Percentiles rank a stretch among this genome's conserved stretches.
Conservation (phyloP, 2,113 vertebrate species). For the Ochotona curzoniae region DNA sequence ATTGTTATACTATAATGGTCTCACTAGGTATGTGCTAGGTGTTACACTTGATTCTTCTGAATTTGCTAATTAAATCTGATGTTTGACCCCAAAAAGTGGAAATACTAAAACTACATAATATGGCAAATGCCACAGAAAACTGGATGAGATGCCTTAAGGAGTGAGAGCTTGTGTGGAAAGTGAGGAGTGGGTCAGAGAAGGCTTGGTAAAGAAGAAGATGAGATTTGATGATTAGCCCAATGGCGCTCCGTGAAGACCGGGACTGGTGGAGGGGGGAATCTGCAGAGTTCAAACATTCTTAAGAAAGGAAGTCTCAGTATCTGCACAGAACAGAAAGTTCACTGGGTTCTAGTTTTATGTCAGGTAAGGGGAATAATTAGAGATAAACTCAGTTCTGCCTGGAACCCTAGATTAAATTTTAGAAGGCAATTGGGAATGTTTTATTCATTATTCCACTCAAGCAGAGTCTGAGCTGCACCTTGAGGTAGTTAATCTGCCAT, state of each 20-base stretch:
- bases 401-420: constrained; percentile 40
- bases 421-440: neutral
- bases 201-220: neutral
- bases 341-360: neutral
- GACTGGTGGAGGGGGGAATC: rapidly evolving
- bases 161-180: neutral
- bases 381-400: neutral
- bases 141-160: neutral
- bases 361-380: neutral
- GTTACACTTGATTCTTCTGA: constrained; percentile 39
- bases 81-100: neutral
- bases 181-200: neutral
- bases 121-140: neutral
- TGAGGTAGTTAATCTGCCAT: neutral
- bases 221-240: neutral
- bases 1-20: neutral
- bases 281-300: neutral
- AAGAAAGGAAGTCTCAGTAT: neutral
- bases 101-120: neutral
- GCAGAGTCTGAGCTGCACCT: neutral
- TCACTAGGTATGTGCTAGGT: neutral
- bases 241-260: neutral
- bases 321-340: neutral
- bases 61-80: constrained; percentile 16
- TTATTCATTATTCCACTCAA: neutral